Percentiles rank a stretch among this genome's conserved stretches.
Conservation (phyloP, 2,888 invertebrate genomes). For the Autographa pulchrina region DNA sequence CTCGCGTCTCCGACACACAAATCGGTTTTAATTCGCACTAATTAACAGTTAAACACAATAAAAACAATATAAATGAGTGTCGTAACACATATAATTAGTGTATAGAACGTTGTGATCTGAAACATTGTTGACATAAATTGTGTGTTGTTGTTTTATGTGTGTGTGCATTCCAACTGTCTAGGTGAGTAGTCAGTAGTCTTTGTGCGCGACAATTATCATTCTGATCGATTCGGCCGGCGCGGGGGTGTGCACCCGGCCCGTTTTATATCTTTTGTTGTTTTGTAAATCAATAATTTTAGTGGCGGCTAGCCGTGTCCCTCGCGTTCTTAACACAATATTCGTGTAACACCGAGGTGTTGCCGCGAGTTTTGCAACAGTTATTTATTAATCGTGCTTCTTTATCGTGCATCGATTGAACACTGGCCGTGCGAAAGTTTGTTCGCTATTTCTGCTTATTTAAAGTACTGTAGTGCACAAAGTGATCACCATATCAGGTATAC, state of each 20-base stretch:
- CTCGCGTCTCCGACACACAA: constrained; percentile 85
- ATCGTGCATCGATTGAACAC: constrained; percentile 55
- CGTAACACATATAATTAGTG: constrained; percentile 68
- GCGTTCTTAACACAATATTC: constrained; percentile 62
- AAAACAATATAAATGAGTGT: constrained; percentile 72
- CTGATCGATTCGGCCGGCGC: constrained; percentile 87
- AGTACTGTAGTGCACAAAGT: constrained; percentile 54
- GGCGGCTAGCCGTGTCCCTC: constrained; percentile 70
- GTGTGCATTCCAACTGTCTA: constrained; percentile 85
- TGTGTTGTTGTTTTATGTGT: constrained; percentile 82
- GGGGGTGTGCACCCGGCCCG: constrained; percentile 85
- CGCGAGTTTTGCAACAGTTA: constrained; percentile 57
- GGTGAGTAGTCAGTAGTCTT: constrained; percentile 87
- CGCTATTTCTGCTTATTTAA: constrained; percentile 46
- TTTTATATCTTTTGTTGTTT: constrained; percentile 89
- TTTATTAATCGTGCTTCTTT: constrained; percentile 50
- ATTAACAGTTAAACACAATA: constrained; percentile 81
- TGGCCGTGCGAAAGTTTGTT: constrained; percentile 65
- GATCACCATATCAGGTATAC: constrained; percentile 57
- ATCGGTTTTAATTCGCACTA: constrained; percentile 86
- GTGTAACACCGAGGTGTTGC: constrained; percentile 54
- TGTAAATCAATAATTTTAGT: constrained; percentile 89
- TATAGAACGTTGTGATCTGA: constrained; percentile 62
- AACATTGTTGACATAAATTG: constrained; percentile 78
- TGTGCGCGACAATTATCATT: constrained; percentile 90